These are phyloP conservation scores for Gobio gobio DNA, from an alignment of 2,113 vertebrate species.

Conservation along the genomic window DNA sequence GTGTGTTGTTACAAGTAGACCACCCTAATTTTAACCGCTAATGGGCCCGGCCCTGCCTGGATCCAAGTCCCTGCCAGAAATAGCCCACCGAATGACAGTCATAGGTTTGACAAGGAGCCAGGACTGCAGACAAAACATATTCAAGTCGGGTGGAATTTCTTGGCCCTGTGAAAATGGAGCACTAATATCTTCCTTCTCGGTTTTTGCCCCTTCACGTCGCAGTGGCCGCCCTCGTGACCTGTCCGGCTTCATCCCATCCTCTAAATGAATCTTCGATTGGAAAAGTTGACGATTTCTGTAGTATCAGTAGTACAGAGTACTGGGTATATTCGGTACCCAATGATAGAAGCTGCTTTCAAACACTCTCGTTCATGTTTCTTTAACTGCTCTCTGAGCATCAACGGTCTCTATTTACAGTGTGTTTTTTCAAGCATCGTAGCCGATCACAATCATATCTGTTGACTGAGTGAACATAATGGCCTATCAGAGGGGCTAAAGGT, in stretches of 20 bases:
- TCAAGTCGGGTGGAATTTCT: conserved; percentile 85
- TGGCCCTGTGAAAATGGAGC: conserved; percentile 81
- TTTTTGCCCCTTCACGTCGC: conserved; percentile 15
- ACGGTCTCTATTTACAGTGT: too few relatives aligned
- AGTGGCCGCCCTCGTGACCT: conserved; percentile 11
- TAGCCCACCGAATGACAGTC: conserved; percentile 81
- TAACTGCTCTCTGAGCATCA: too few relatives aligned
- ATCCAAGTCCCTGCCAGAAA: conserved; percentile 80
- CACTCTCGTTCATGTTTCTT: too few relatives aligned
- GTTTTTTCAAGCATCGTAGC: too few relatives aligned
- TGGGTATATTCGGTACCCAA: too few relatives aligned
- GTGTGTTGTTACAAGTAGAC: conserved; percentile 75
- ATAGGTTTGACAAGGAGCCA: conserved; percentile 78
- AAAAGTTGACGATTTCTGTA: too few relatives aligned
- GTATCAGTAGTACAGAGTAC: too few relatives aligned
- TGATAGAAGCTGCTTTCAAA: too few relatives aligned
- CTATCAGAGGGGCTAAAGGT: too few relatives aligned
- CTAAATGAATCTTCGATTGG: conserved; percentile 28
- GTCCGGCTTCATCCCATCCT: conserved; percentile 55
- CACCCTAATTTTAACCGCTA: conserved; percentile 84
- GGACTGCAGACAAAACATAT: conserved; percentile 81
- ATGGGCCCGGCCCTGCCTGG: conserved; percentile 72
- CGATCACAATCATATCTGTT: too few relatives aligned
- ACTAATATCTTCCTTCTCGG: conserved; percentile 78
- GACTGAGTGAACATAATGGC: too few relatives aligned